Evolutionary conservation across 1,140 invertebrate genomes (phyloP), one percentile per base, ranked within the genome.

Genomic region (Pararge aegeria): DNA sequence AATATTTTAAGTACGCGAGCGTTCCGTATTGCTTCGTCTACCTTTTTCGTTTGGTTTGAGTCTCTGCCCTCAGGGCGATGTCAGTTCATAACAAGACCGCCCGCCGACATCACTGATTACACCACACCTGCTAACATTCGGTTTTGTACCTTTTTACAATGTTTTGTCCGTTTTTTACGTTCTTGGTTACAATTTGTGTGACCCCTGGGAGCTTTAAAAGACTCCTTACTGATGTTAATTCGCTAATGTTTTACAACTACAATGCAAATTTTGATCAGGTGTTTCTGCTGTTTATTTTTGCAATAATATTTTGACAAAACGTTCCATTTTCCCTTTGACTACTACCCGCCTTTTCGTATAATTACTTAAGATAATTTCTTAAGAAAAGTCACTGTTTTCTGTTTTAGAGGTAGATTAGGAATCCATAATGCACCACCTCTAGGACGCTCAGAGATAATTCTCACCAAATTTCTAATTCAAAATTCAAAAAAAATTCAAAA

Each of bases 71-170:
- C 42, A 50, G 42, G 42, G 42, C 52, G 46, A 27, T 19, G 53
- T 50, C 37, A 46, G 42, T 50, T 49, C 58, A 50, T 50, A 61
- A 61, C 42, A 19, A 46, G 42, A 46, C 58, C 58, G 44, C 52
- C 58, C 58, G 58, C 29, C 21, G 52, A 21, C 51, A 52, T 61
- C 59, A 61, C 44, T 61, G 59, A 61, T 55, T 61, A 27, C 29
- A 50, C 52, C 13, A 61, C 59, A 61, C 59, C 59, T 61, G 59
- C 46, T 55, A 40, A 55, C 55, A 56, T 13, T 37, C 42, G 1
- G 51, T 46, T 21, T 46, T 46, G 42, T 46, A 19, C 42, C 16
- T 20, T 46, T 34, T n/a, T 12, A 34, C 51, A 10, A 2, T n/a
- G n/a, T 34, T 34, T 34, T 34, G 30, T 34, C 10, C 30, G 9